These are phyloP conservation scores for Morone chrysops DNA, from an alignment of 2,113 vertebrate species.

Conservation along the genomic window DNA sequence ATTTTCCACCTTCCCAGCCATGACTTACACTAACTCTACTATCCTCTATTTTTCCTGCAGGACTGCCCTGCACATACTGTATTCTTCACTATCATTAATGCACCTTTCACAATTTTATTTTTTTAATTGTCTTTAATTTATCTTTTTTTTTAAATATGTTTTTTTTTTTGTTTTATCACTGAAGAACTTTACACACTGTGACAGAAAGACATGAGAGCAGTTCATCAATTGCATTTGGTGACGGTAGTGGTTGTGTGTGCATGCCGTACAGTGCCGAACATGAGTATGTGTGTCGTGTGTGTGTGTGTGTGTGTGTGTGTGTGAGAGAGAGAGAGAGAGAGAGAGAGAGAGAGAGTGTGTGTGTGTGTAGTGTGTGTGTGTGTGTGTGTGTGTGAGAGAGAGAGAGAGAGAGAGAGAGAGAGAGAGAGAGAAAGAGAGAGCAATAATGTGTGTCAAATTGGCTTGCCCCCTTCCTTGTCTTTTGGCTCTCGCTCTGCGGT, in stretches of 20 bases:
- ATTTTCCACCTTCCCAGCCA: background rate
- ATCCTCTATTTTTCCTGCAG: background rate
- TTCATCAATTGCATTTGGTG: conserved; percentile 8
- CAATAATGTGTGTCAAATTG: conserved; percentile 55
- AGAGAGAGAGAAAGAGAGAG: background rate
- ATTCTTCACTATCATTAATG: background rate
- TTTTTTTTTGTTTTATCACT: background rate
- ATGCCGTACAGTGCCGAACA: background rate
- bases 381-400: no score
- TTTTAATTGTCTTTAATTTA: background rate
- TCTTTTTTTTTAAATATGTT: background rate
- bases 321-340: conserved; percentile 1
- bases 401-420: no score
- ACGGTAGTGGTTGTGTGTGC: conserved; percentile 1
- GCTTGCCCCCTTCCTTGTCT: conserved; percentile 51
- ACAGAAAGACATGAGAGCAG: background rate
- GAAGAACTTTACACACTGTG: background rate
- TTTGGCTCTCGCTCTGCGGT: conserved; percentile 57
- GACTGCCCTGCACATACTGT: background rate
- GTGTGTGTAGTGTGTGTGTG: no score
- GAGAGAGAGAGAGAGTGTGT: background rate
- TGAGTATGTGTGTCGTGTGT: conserved; percentile 7
- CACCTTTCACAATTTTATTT: no score
- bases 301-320: background rate
- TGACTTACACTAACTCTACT: background rate